Evolutionary conservation across 2,888 invertebrate genomes (phyloP), one percentile per base, ranked within the genome.

Genomic region (Ichneumoninae sp.): DNA sequence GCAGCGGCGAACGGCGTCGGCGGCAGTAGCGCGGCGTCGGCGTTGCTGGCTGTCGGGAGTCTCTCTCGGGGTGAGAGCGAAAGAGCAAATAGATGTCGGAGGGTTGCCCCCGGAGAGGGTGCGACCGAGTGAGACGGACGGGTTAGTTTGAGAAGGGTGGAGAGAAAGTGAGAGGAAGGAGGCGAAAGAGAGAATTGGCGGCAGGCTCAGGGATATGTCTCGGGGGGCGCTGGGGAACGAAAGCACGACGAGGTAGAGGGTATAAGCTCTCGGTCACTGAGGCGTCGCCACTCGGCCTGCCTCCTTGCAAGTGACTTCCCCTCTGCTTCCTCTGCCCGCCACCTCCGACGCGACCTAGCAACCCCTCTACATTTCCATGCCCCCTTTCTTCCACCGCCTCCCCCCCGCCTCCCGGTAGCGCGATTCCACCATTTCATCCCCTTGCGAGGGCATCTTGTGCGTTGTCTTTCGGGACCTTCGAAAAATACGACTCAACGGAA

Each of bases 181-280:
- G 66, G 33, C 62, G 33, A 62, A 66, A 44, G 68, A 76, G 65
- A 82, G 66, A 84, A 82, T 76, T 74, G 70, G 68, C 66, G 75
- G 60, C 82, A 80, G 79, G 52, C 70, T 82, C 36, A 40, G 79
- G 79, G 44, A 74, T 76, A 65, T 76, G 52, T 65, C 76, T 36
- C 66, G 66, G 85, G 85, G 44, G 86, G 89, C 90, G 90, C 90
- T 91, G 88, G 89, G 88, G 89, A 89, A 89, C 89, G 90, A 89
- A 90, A 90, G 91, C 90, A 90, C 90, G 88, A 76, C 66, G 76
- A 76, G 54, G 50, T 65, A 89, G 91, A 86, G 91, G 89, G 89
- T 90, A 90, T 90, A 90, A 91, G 91, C 90, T 89, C 91, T 89
- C 91, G 91, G 91, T 92, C 91, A 92, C 91, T 89, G 91, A 92